Evolutionary conservation across 2,888 invertebrate genomes (phyloP).

Genomic region (Drosophila kanekoi): DNA sequence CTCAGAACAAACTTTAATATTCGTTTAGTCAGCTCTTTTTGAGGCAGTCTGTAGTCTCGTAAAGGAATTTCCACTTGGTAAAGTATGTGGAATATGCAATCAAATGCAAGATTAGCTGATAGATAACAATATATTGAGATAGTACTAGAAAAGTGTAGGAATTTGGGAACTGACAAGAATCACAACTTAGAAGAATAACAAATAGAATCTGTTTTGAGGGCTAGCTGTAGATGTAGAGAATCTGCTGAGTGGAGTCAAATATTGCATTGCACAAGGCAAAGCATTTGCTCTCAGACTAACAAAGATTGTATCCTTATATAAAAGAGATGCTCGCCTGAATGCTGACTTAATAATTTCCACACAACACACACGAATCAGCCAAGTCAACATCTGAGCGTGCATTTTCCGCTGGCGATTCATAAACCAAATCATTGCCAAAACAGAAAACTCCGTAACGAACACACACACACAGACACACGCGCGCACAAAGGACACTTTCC

Average conservation of each 20-base stretch:
- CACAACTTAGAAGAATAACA: no score
- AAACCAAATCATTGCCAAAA: conserved; percentile 60
- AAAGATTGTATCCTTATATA: background rate
- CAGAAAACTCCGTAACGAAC: conserved; percentile 27
- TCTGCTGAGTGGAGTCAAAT: conserved; percentile 15
- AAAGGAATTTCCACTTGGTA: no score
- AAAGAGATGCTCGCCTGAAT: conserved; percentile 4
- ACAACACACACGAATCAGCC: conserved; percentile 21
- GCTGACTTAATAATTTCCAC: conserved; percentile 39
- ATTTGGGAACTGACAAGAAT: no score
- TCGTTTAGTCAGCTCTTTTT: background rate
- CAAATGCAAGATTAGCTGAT: no score
- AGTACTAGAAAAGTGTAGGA: no score
- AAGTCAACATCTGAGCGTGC: conserved; percentile 47
- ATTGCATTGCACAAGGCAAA: conserved; percentile 12
- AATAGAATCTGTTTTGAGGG: no score
- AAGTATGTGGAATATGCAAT: no score
- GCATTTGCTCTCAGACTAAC: conserved; percentile 5
- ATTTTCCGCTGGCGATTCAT: conserved; percentile 52
- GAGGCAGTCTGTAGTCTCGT: no score
- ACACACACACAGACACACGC: conserved; percentile 3
- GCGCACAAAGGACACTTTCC: conserved; percentile 51
- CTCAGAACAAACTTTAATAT: background rate
- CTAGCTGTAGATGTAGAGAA: no score
- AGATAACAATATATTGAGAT: no score